Percentiles rank a stretch among this genome's conserved stretches.
phyloP scores from a whole-genome alignment of 2,797 vertebrate species.

The Lepus townsendii region DNA sequence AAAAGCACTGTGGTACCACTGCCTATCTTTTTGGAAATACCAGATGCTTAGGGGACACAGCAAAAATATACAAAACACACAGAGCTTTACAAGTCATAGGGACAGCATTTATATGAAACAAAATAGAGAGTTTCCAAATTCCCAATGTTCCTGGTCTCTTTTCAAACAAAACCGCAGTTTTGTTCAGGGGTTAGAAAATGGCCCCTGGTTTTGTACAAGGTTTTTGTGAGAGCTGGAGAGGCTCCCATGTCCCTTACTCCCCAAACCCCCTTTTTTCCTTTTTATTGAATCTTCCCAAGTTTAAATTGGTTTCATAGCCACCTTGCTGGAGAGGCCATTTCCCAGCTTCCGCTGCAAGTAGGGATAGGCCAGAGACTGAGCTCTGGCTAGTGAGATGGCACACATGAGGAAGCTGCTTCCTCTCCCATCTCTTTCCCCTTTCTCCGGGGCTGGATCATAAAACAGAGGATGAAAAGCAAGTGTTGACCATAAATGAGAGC shows the following conservation, averaged over 20 bases:
- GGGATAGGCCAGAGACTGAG: background rate
- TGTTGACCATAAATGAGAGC: background rate
- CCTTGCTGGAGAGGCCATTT: background rate
- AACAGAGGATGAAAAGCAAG: background rate
- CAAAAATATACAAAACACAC: background rate
- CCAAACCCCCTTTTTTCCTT: background rate
- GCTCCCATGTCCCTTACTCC: background rate
- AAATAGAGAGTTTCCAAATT: background rate
- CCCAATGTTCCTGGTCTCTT: background rate
- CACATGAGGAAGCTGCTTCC: background rate
- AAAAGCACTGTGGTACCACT: background rate
- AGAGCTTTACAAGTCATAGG: background rate
- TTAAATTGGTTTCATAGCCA: background rate
- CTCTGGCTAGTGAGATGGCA: background rate
- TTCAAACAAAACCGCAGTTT: conserved; percentile 1
- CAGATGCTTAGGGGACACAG: background rate
- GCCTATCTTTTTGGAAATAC: background rate
- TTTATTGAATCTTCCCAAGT: background rate
- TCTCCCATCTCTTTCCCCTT: too few species aligned
- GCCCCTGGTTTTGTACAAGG: background rate
- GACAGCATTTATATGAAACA: background rate
- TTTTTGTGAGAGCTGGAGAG: background rate
- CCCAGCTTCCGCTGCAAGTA: background rate
- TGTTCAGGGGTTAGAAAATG: background rate
- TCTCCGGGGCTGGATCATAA: background rate